Conservation (phyloP, 1,140 invertebrate species). For the Caenorhabditis latens region DNA sequence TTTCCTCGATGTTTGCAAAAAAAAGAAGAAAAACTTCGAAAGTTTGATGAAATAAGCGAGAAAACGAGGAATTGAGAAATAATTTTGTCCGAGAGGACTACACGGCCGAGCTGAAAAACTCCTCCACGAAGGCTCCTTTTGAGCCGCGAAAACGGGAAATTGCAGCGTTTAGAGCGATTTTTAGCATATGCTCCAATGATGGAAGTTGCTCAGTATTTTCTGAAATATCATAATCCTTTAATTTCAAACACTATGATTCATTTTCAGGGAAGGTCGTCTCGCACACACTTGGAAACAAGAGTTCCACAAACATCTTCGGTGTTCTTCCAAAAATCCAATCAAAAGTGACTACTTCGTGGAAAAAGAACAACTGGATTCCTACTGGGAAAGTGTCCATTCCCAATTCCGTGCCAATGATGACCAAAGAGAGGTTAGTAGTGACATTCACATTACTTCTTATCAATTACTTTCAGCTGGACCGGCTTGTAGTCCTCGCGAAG, state of each 20-base stretch:
- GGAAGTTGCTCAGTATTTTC: too few species aligned
- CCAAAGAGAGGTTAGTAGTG: not conserved
- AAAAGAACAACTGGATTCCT: not conserved
- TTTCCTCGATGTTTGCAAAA: too few species aligned
- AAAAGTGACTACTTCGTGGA: conserved; percentile 1
- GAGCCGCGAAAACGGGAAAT: too few species aligned
- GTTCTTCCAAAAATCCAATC: not conserved
- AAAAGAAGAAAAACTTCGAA: too few species aligned
- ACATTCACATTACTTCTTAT: not conserved
- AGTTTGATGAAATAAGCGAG: too few species aligned
- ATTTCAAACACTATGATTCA: not conserved
- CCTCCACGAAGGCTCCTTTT: too few species aligned
- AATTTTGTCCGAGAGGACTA: too few species aligned
- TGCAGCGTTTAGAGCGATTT: too few species aligned
- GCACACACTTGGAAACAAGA: conserved; percentile 14
- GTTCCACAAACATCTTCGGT: not conserved
- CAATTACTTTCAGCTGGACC: not conserved
- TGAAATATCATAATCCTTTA: too few species aligned
- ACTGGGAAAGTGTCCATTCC: not conserved
- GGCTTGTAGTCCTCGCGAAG: not conserved
- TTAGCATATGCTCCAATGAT: too few species aligned
- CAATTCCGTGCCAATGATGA: not conserved
- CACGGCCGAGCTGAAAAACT: too few species aligned
- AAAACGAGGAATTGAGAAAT: too few species aligned
- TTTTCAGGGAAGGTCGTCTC: conserved; percentile 4